Evolutionary conservation across 1,140 invertebrate species (phyloP), one percentile per base, ranked within the genome.

Genomic region (Neodiprion pinetum): DNA sequence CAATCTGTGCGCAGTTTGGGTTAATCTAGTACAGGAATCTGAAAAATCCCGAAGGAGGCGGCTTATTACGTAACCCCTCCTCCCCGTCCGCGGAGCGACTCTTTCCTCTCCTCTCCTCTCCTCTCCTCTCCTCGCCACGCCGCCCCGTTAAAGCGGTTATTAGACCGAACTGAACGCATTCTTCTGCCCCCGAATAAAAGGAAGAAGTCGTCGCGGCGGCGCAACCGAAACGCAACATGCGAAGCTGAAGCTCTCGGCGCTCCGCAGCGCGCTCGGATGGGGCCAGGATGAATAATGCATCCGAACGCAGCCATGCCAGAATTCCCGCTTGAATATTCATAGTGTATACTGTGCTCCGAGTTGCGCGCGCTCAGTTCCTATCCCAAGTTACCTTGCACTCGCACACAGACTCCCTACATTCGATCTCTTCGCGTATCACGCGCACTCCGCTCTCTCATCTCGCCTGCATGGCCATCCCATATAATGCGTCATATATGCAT

Each of bases 261-360:
- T 50, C 21, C 9, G 14, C 14, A 5, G 14, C 75, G 73, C 77
- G 75, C 79, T 61, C 11, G 11, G 75, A 81, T 78, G 82, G 80
- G 82, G 81, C 82, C 78, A 80, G 77, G 81, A 86, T 87, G 85
- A 87, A 87, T 86, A 87, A 87, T 87, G 85, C 81, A 87, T 86
- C 79, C 79, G 80, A 81, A 83, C 79, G 83, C 83, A 77, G 85
- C 84, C 84, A 87, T 86, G 81, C 79, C 83, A 78, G 78, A 75
- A 61, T 61, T 74, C 78, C 74, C 80, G 77, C 73, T 82, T 87
- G 86, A 87, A 87, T 87, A 86, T 87, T 87, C 86, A 85, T 86
- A 85, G 82, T 83, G 77, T 71, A 72, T 71, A 67, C 66, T 28
- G 71, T 28, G 71, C 74, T 74, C 69, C 67, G 66, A 61, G 53